Conservation (phyloP, 2,888 invertebrate genomes). For the Drosophila buzzatii region DNA sequence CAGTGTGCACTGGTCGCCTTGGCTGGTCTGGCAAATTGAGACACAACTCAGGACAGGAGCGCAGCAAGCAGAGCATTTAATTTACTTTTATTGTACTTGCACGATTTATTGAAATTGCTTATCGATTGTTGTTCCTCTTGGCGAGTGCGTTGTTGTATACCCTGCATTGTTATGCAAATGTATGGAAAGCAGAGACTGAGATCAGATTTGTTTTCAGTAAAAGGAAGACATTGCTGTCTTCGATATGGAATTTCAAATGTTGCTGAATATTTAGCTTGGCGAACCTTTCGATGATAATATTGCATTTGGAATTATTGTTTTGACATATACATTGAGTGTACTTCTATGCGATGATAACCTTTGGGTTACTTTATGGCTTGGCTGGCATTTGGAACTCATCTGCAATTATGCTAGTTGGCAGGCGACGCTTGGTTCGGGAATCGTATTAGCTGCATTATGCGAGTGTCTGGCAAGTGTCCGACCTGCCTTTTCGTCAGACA, state of each 20-base stretch:
- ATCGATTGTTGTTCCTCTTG: constrained; percentile 41
- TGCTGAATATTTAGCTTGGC: neutral
- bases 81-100: constrained; percentile 72
- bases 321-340: neutral
- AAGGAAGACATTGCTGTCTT: neutral
- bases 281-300: neutral
- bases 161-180: constrained; percentile 4
- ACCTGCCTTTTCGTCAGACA: constrained; percentile 48
- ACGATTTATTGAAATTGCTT: constrained; percentile 73
- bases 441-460: constrained; percentile 14
- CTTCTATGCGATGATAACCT: constrained; percentile 43
- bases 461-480: constrained; percentile 35
- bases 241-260: neutral
- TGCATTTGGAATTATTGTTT: neutral
- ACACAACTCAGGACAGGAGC: constrained; percentile 61
- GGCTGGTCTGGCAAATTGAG: constrained; percentile 62
- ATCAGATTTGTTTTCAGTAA: neutral
- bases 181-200: neutral
- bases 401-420: constrained; percentile 66
- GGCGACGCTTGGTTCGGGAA: constrained; percentile 28
- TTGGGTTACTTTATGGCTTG: constrained; percentile 50
- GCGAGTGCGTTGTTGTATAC: neutral
- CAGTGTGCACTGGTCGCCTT: constrained; percentile 10
- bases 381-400: constrained; percentile 63
- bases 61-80: constrained; percentile 54